Evolutionary conservation across 2,797 vertebrate species (phyloP), one percentile per base, ranked within the genome.

Genomic region (Anabacerthia variegaticeps): DNA sequence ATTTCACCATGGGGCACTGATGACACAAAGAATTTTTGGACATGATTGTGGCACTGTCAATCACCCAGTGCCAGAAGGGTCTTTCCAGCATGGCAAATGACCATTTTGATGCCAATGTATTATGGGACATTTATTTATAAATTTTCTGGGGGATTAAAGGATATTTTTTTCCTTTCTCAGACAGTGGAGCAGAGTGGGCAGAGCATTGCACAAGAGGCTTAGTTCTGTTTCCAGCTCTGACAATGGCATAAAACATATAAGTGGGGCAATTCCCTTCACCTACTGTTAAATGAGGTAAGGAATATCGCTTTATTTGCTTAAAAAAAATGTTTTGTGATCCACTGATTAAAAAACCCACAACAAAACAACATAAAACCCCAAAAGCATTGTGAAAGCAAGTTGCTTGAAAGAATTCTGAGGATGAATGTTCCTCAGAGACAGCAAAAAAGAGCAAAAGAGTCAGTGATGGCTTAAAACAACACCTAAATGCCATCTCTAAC

Each of bases 191-290:
- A 32, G 17, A 51, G 52, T 30, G 28, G 41, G 32, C 44, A 92
- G 72, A 54, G 39, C 48, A 28, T 7, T 49, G 24, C 76, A 41
- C 34, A 61, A 54, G 32, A 85, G 49, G 69, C 14, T 66, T 9
- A 2, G 14, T 46, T 88, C 44, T 88, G n/a, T 85, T 94, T 88
- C 78, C 58, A 74, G 44, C 24, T 83, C 79, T 77, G 27, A 71
- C 17, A 63, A 36, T 13, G 32, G 61, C 39, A 66, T 65, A 26
- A 56, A 85, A 79, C 41, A 79, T 44, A 26, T 30, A 5, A 59
- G 27, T 2, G 52, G 39, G 30, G 23, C 15, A 86, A 81, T 63
- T 81, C 18, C 67, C 28, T 80, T 80, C 22, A 37, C 24, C 68
- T 46, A 3, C 36, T 66, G 16, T 78, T 88, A 69, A 92, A 86